A percentile compares a stretch with the other conserved stretches of the same genome.
phyloP scores from a whole-genome alignment of 1,140 invertebrate genomes.

The Drosophila lacteicornis region DNA sequence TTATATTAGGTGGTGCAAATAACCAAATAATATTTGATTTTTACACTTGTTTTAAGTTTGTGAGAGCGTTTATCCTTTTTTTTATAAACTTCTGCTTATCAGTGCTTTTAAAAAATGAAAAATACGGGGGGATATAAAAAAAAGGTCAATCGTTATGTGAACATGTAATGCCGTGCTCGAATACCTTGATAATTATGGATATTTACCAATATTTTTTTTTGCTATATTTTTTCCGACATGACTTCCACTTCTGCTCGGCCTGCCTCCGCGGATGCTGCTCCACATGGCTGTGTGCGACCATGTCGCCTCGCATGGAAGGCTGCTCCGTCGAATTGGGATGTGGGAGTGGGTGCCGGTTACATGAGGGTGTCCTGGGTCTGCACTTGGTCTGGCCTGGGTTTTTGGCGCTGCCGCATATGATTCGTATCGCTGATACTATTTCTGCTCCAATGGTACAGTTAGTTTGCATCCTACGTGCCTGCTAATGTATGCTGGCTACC shows the following conservation, averaged over 20 bases:
- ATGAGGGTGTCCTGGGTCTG: constrained; percentile 10
- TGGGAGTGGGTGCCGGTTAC: neutral
- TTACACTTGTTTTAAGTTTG: neutral
- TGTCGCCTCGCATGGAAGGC: constrained; percentile 23
- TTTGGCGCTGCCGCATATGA: constrained; percentile 74
- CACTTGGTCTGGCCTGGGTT: constrained; percentile 48
- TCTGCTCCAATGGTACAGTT: constrained; percentile 75
- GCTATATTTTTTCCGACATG: neutral
- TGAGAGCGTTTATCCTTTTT: no score
- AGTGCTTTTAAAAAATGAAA: neutral
- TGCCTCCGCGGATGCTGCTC: constrained; percentile 7
- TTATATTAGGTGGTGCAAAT: neutral
- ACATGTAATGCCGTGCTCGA: no score
- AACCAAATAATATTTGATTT: neutral
- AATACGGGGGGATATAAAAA: no score
- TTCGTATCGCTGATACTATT: constrained; percentile 78
- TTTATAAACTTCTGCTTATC: neutral
- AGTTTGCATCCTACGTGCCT: constrained; percentile 80
- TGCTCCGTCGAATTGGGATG: constrained; percentile 19
- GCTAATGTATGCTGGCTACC: constrained; percentile 68
- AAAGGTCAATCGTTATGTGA: no score
- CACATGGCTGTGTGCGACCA: constrained; percentile 22
- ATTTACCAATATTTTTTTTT: no score
- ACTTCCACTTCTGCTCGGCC: neutral
- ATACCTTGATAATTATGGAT: no score